Evolutionary conservation across 1,140 invertebrate genomes (phyloP).

Genomic region (Zeugodacus cucurbitae): DNA sequence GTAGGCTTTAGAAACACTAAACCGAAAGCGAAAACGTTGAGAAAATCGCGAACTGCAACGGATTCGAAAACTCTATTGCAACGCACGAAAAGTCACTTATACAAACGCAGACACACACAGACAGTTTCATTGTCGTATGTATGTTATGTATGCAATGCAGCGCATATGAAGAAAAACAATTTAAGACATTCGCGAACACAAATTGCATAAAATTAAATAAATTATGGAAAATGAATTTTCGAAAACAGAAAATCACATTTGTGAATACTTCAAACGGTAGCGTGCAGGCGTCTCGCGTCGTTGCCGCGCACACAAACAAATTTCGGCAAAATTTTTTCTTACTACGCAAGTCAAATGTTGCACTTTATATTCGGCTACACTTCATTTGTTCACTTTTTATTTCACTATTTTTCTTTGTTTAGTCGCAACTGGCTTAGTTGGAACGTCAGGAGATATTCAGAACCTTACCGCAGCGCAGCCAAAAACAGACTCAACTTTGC

Average conservation of each 20-base stretch:
- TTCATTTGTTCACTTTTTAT: no score
- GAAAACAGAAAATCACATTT: neutral
- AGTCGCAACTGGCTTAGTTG: neutral
- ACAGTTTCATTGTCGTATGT: neutral
- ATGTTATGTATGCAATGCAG: neutral
- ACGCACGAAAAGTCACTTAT: conserved; percentile 1
- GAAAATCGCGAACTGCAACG: conserved; percentile 1
- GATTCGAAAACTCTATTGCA: conserved; percentile 29
- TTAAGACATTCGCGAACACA: neutral
- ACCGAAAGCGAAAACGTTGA: neutral
- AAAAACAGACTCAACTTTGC: conserved; percentile 28
- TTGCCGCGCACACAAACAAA: neutral
- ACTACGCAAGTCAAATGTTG: neutral
- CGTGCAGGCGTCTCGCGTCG: neutral
- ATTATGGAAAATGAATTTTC: neutral
- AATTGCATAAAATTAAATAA: neutral
- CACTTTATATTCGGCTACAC: no score
- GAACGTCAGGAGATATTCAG: neutral
- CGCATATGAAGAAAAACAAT: neutral
- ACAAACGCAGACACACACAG: neutral
- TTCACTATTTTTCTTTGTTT: neutral
- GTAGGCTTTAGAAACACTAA: neutral
- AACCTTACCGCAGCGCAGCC: conserved; percentile 34
- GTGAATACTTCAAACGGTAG: neutral
- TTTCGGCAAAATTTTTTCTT: neutral